Evolutionary conservation across 1,140 invertebrate species (phyloP).

Genomic region (Heliconius eleuchia): DNA sequence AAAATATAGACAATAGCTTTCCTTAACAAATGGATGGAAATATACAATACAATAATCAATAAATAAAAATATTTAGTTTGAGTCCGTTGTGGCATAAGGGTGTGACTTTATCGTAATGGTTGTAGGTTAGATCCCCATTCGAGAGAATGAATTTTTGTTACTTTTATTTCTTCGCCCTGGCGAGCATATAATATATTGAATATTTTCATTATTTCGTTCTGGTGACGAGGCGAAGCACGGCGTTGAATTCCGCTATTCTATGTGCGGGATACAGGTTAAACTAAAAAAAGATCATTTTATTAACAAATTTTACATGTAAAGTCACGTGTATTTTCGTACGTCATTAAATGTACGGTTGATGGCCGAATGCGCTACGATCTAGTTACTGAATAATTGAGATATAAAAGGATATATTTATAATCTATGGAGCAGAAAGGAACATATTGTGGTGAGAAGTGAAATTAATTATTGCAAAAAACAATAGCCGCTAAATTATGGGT

Average conservation of each 20-base stretch:
- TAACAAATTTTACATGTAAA: neutral
- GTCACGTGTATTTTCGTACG: neutral
- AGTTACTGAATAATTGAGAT: neutral
- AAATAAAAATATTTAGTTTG: too few species aligned
- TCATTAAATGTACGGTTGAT: neutral
- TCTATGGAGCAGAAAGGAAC: neutral
- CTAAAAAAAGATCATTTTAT: neutral
- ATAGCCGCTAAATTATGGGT: neutral
- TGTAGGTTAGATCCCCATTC: too few species aligned
- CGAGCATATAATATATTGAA: neutral
- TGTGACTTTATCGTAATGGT: too few species aligned
- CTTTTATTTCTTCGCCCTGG: too few species aligned
- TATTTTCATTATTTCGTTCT: neutral
- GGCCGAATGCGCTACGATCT: slow-evolving; percentile 1
- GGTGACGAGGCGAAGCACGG: too few species aligned
- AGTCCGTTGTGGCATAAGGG: too few species aligned
- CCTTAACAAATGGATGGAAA: too few species aligned
- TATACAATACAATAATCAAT: too few species aligned
- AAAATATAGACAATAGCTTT: too few species aligned
- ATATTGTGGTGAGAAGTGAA: neutral
- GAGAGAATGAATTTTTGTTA: too few species aligned
- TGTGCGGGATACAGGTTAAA: too few species aligned
- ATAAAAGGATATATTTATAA: neutral
- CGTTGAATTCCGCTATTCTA: too few species aligned
- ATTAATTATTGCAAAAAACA: neutral